phyloP scores from a whole-genome alignment of 2,113 vertebrate species.

The Pleuronectes platessa region DNA sequence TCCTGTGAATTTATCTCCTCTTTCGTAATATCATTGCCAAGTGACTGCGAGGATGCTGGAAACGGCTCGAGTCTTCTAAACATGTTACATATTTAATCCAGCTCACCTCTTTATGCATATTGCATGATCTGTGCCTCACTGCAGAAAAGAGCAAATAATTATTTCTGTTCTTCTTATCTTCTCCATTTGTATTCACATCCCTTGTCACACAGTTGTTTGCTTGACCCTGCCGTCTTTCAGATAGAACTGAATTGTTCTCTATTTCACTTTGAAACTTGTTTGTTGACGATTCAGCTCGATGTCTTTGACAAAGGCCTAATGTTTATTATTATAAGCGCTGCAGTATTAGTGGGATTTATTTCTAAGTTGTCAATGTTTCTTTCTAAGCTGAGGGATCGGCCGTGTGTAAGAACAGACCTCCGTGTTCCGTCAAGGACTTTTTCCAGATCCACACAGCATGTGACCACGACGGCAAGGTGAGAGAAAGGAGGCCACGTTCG shows the following conservation, averaged over 20 bases:
- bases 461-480: conserved; percentile 93
- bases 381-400: conserved; percentile 89
- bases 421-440: conserved; percentile 92
- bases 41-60: background rate
- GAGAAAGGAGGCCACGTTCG: background rate
- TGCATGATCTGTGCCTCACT: background rate
- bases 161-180: conserved; percentile 2
- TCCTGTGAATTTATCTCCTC: too few species aligned
- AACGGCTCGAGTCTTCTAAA: background rate
- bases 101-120: conserved; percentile 31
- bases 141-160: conserved; percentile 4
- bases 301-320: background rate
- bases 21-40: too few species aligned
- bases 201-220: background rate
- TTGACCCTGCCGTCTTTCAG: background rate
- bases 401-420: conserved; percentile 84
- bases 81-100: conserved; percentile 29
- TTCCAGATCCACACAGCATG: conserved; percentile 94
- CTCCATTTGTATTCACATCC: background rate
- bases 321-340: too few species aligned
- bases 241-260: background rate
- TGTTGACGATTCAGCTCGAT: background rate
- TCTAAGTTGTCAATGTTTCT: too few species aligned
- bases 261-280: background rate
- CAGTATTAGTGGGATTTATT: too few species aligned